Conservation (phyloP, 1,140 invertebrate genomes). For the Trachelipus rathkii region DNA sequence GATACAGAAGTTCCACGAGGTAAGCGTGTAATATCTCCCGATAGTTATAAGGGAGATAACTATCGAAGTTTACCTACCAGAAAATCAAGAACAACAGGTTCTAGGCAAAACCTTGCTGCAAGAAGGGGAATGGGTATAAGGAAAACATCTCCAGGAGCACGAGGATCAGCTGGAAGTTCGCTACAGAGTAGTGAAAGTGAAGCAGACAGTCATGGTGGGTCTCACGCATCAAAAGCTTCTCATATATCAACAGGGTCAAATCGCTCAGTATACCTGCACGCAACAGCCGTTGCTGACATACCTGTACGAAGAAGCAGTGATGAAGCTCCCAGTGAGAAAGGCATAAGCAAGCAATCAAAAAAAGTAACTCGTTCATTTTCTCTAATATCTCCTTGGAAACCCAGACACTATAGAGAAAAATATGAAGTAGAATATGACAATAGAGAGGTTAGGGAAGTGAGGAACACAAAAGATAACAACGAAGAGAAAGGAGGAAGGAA, state of each 20-base stretch:
- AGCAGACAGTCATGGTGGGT: conserved; percentile 38
- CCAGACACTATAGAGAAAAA: conserved; percentile 51
- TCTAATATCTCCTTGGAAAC: conserved; percentile 75
- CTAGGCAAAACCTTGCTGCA: not conserved
- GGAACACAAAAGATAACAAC: conserved; percentile 18
- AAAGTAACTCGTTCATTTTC: conserved; percentile 72
- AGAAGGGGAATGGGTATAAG: conserved; percentile 21
- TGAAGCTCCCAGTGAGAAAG: conserved; percentile 56
- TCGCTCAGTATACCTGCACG: conserved; percentile 47
- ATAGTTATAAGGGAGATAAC: conserved; percentile 8
- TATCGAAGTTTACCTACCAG: conserved; percentile 36
- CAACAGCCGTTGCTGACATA: conserved; percentile 48
- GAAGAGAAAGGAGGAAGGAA: conserved; percentile 21
- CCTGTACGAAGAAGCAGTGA: conserved; percentile 34
- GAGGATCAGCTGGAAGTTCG: conserved; percentile 36
- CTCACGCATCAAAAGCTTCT: conserved; percentile 30
- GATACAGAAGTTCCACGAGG: conserved; percentile 27
- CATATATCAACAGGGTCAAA: conserved; percentile 41
- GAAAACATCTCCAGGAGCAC: conserved; percentile 25
- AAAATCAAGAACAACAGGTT: conserved; percentile 22
- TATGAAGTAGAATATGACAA: conserved; percentile 45
- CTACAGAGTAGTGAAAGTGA: conserved; percentile 46
- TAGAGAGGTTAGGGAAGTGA: conserved; percentile 33
- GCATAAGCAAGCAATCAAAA: conserved; percentile 34
- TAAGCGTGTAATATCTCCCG: not conserved